Base-by-base conservation (phyloP, 2,888 invertebrate genomes). In the Drosophila tanythrix region DNA sequence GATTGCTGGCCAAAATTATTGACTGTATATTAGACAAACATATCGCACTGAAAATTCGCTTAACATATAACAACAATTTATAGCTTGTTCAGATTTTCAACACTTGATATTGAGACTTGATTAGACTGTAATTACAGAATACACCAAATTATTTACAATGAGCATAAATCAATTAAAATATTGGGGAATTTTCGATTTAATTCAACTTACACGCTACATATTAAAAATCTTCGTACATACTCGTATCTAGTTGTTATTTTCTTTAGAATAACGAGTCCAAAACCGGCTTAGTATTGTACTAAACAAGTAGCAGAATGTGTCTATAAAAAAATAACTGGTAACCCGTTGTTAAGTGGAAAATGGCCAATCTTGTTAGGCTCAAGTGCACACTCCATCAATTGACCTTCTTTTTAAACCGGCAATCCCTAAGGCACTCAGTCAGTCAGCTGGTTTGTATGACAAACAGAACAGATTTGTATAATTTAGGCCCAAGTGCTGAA, bases 401-500 rank as follows among this genome's bases (percentile, higher is more conserved):
- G 59, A 46, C 73, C 64, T 55, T 52, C 15, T 18, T 27, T 35
- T 25, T 50, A 25, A n/a, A 40, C 50, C 13, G 58, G 3, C 59
- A 74, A 63, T 74, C 63, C 74, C 57, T 59, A 40, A 21, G 55
- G 38, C 25, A 11, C 18, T 52, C 36, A 29, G 43, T n/a, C 33
- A 25, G 18, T 7, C 33, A 15, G 21, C 46, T 33, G 21, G 27
- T 50, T 38, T 59, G 58, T 60, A 15, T 64, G 66, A 53, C 67
- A 53, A 67, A 66, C 35, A 40, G 33, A 36, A 68, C 50, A 57
- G 70, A 73, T 65, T 72, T 75, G 51, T 75, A 59, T 64, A 62
- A 67, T 55, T 55, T 55, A 35, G 46, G 29, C n/a, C 0, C 35
- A 53, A 64, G 31, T 73, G 56, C 25, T 13, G 25, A 38, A 59